Percentiles rank a stretch among this genome's conserved stretches.
Conservation (phyloP, 2,797 vertebrate species). For the Rhadinocentrus ornatus region DNA sequence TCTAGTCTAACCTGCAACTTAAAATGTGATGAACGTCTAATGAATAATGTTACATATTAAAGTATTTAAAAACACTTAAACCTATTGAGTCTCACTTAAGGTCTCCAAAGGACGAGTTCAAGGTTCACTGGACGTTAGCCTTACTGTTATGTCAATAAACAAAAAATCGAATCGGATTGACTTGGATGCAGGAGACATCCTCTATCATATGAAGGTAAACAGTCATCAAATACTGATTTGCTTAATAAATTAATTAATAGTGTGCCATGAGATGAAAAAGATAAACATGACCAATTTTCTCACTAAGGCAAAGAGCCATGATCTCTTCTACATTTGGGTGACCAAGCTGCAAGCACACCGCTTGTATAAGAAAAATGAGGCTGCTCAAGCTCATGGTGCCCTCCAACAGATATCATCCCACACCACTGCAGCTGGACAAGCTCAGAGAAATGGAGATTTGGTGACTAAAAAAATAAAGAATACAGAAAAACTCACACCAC, state of each 20-base stretch:
- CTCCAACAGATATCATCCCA: conserved; percentile 59
- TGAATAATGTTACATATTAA: not conserved
- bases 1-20: too few species aligned
- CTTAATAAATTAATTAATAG: not conserved
- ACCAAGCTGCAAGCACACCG: conserved; percentile 91
- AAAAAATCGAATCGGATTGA: conserved; percentile 92
- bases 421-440: conserved; percentile 12
- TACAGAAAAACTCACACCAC: fast-evolving
- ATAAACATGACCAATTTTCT: not conserved
- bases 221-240: not conserved
- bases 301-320: conserved; percentile 88
- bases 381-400: conserved; percentile 65
- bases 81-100: conserved; percentile 59
- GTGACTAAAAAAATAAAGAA: conserved; percentile 51
- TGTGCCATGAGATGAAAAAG: not conserved
- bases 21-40: too few species aligned
- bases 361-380: conserved; percentile 82
- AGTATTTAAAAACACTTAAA: not conserved
- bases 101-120: conserved; percentile 89
- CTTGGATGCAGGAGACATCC: conserved; percentile 91
- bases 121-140: conserved; percentile 89
- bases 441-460: conserved; percentile 75
- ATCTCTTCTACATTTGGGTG: conserved; percentile 92
- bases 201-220: conserved; percentile 93
- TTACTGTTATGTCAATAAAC: conserved; percentile 92